phyloP scores from a whole-genome alignment of 2,113 vertebrate genomes.

The Eubucco bourcierii region DNA sequence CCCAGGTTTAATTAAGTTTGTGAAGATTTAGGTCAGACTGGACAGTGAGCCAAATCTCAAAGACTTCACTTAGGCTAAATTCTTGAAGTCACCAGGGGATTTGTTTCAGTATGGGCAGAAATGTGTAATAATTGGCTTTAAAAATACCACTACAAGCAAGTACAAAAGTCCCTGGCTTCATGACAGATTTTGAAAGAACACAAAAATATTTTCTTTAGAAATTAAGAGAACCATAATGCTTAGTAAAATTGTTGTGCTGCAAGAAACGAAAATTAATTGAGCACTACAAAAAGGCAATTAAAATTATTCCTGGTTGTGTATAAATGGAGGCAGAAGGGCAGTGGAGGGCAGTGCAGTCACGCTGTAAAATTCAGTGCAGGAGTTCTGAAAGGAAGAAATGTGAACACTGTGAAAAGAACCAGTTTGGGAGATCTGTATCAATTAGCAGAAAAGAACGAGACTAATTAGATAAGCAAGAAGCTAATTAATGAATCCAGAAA shows the following conservation, averaged over 20 bases:
- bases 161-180: slow-evolving; percentile 23
- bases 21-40: slow-evolving; percentile 17
- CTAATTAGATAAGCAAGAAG: not conserved
- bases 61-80: slow-evolving; percentile 8
- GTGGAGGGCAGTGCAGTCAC: not conserved
- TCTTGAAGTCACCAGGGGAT: slow-evolving; percentile 1
- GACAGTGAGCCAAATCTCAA: slow-evolving; percentile 30
- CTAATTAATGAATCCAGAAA: not conserved
- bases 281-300: not conserved
- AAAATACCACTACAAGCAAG: not conserved
- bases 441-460: not conserved
- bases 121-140: slow-evolving; percentile 38
- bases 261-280: slow-evolving; percentile 16
- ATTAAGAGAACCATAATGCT: not conserved
- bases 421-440: not conserved
- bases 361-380: not conserved
- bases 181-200: not conserved
- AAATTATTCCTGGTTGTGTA: not conserved
- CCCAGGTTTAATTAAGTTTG: slow-evolving; percentile 29
- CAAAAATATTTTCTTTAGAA: slow-evolving; percentile 26
- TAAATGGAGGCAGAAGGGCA: not conserved
- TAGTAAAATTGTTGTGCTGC: not conserved
- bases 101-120: slow-evolving; percentile 29
- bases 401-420: not conserved
- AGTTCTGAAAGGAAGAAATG: not conserved